Evolutionary conservation across 2,888 invertebrate species (phyloP), one percentile per base, ranked within the genome.

Genomic region (Tiliacea aurago): DNA sequence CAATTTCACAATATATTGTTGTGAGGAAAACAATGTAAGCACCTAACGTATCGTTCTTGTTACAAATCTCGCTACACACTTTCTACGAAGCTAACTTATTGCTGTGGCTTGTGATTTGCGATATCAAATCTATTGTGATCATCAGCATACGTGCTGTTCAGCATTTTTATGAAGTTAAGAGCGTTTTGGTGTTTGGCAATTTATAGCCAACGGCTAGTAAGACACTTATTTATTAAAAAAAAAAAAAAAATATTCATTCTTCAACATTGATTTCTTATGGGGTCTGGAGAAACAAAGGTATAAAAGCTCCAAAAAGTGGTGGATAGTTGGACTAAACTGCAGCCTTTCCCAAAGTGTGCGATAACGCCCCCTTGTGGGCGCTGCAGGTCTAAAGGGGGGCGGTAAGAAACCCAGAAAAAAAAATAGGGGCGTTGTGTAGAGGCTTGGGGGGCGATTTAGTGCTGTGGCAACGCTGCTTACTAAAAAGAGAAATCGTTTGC

Each of bases 1-100:
- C 90, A 90, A 91, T 93, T 92, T 91, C 90, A 90, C 90, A 91
- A 91, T 88, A 89, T 88, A 90, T 88, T 89, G 89, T 90, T 84
- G 78, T 43, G 73, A 71, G 70, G 87, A 84, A 89, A 90, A 91
- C 91, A 91, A 91, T 91, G 90, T 88, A 83, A 69, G 78, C 73
- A 79, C 76, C 68, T 72, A 80, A 76, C 56, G 73, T 83, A 80
- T 66, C 63, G 78, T 72, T 83, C 73, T 77, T 78, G 75, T 84
- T 81, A 79, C 75, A 75, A 61, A 73, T 69, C 64, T 75, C 58
- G 68, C 56, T 77, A 33, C 62, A 66, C 62, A 82, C 84, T 85
- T 86, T 84, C 80, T 80, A 86, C 63, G 45, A 61, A 71, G 67
- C 64, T 73, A 66, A 73, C 63, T 69, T 80, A 73, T 76, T 75